A percentile compares a stretch with the other conserved stretches of the same genome.
Evolutionary conservation across 2,113 vertebrate species (phyloP).

Genomic region (Protobothrops flavoviridis): DNA sequence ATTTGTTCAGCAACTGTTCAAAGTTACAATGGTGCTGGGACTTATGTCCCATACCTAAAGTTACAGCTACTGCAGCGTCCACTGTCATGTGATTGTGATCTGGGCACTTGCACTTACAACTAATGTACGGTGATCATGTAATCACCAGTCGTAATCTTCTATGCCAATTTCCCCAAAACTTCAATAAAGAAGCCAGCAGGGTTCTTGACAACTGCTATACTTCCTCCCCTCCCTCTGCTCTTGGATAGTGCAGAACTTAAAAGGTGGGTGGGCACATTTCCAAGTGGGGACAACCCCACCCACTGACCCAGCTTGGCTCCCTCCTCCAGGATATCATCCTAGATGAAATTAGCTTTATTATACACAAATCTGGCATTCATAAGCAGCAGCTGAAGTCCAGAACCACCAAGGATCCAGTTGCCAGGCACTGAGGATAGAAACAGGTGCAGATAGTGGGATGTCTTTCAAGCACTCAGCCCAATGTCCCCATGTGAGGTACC

Average conservation of each 20-base stretch:
- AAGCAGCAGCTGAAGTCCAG: not conserved
- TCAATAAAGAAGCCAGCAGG: not conserved
- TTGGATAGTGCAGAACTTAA: not conserved
- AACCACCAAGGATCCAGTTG: not conserved
- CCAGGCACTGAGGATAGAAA: not conserved
- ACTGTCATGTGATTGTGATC: not conserved
- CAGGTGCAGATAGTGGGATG: not conserved
- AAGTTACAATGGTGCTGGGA: not conserved
- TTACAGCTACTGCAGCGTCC: not conserved
- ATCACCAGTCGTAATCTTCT: not conserved
- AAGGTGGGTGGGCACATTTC: not conserved
- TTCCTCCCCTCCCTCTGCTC: not conserved
- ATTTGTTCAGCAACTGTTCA: not conserved
- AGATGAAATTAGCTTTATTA: not conserved
- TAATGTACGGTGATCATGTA: not conserved
- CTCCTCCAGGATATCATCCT: not conserved
- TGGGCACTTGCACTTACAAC: not conserved
- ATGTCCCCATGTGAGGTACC: not conserved
- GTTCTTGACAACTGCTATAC: not conserved
- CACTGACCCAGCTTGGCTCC: not conserved
- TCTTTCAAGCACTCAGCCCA: not conserved
- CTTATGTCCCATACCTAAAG: not conserved
- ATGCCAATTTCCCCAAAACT: not conserved
- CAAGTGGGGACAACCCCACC: not conserved
- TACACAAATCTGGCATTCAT: not conserved